Evolutionary conservation across 2,797 vertebrate species (phyloP), one percentile per base, ranked within the genome.

Genomic region (Propithecus perrieri): DNA sequence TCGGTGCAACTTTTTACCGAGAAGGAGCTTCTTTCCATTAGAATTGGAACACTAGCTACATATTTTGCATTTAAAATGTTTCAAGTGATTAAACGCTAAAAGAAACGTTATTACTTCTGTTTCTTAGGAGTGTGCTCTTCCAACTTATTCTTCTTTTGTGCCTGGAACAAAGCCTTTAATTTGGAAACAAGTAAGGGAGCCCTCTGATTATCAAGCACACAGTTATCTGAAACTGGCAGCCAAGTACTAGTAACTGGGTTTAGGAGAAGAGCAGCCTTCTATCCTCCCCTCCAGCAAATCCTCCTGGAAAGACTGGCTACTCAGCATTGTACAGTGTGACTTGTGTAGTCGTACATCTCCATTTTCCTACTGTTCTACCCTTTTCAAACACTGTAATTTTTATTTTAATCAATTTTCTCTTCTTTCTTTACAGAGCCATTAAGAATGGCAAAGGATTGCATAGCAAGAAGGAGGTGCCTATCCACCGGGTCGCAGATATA

Each of bases 391-490:
- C 3, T 65, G 38, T 97, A 57, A 69, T 50, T 94, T 90, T 89
- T 71, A 9, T 94, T 80, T 55, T 90, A 89, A 94, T 89, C 18
- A 1, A 22, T 33, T 93, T 96, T 89, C 84, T 11, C 14, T 30
- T 61, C 71, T 83, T 96, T 95, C 24, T 97, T 98, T 89, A 67
- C 97, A 99, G 99, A 98, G 99, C 99, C 55, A 99, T 99, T 98
- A 99, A 99, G 98, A 99, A 99, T 4, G 99, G 99, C 48, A 99
- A 99, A 98, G 99, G 99, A 53, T 98, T 99, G 96, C 99, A 99
- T 98, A 99, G 99, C 99, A 99, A 99, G 98, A 99, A 99, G 98
- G 99, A 99, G 98, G 99, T 99, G 94, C 99, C 99, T 0, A 99
- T 99, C 96, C 99, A 99, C 98, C 99, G 99, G 94, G 99, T 99